Base-by-base conservation (phyloP, 2,113 vertebrate genomes). In the Actinemys pallida region DNA sequence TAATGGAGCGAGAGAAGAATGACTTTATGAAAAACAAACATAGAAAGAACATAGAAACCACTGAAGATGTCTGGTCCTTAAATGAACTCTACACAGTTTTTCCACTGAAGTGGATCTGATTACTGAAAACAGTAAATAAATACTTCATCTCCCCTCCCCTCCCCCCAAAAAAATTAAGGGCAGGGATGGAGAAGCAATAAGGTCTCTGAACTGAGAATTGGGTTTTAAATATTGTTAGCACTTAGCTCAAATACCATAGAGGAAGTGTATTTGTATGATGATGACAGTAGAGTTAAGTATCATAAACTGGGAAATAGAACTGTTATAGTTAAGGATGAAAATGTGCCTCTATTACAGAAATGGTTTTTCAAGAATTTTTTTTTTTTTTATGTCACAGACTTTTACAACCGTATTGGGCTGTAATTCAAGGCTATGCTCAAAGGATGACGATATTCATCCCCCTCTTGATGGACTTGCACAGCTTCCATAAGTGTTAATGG, bases 381-480 rank as follows among this genome's bases (percentile, higher is more conserved):
- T 96, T 87, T 87, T 75, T 92, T 88, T 45, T 47, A 65, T 83
- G 19, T 90, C 80, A 94, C 75, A 93, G 65, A 93, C 81, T 87
- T 95, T 91, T 82, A 62, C 10, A 91, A n/a, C 75, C 24, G 20
- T 94, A 79, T 86, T 81, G 84, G 79, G 83, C 89, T 94, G 84
- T 88, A 95, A 90, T 95, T 94, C 76, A 93, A 95, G 94, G 79
- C 81, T 90, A 16, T 89, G 89, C 86, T 94, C 35, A 2, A 76
- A 82, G 78, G 86, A 65, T 27, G 83, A 80, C 81, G 96, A 42
- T 95, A 95, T 95, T 95, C 53, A 59, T 93, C 86, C 94, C 78
- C 92, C 62, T 76, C 90, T 94, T 95, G 92, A 96, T 95, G 79
- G 92, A n/a, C 88, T 92, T 95, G 86, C 89, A 88, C 88, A 93